phyloP scores from a whole-genome alignment of 2,113 vertebrate species.

The Acrocephalus arundinaceus region DNA sequence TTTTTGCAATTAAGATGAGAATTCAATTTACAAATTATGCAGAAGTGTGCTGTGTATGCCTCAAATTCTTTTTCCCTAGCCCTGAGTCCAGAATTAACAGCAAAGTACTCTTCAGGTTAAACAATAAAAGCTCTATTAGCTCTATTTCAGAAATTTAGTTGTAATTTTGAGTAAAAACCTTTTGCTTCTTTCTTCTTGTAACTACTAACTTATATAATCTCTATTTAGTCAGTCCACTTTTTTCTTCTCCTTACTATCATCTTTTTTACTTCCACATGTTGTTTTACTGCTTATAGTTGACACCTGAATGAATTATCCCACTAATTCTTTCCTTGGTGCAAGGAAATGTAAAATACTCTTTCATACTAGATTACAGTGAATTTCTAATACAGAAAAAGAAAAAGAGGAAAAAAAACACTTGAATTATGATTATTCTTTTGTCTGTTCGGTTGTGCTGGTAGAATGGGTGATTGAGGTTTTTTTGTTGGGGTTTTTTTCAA shows the following conservation, averaged over 20 bases:
- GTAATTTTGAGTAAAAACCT: background rate
- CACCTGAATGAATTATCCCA: background rate
- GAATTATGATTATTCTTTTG: background rate
- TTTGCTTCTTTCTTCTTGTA: background rate
- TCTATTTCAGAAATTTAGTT: background rate
- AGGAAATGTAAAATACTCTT: background rate
- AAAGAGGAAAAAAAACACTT: background rate
- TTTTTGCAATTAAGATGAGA: background rate
- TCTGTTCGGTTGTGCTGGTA: background rate
- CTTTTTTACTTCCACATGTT: background rate
- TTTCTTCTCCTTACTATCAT: background rate
- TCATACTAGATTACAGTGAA: background rate
- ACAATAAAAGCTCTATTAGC: background rate
- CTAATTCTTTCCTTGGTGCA: background rate
- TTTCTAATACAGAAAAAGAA: background rate
- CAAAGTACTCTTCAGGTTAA: background rate
- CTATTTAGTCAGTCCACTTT: background rate
- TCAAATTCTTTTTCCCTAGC: background rate
- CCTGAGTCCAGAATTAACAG: background rate
- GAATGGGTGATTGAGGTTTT: background rate
- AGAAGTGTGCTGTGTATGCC: background rate
- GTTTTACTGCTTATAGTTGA: background rate
- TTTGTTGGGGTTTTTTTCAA: background rate
- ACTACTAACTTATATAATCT: background rate
- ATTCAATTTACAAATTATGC: background rate